Evolutionary conservation across 2,797 vertebrate genomes (phyloP), one percentile per base, ranked within the genome.

Genomic region (Anguilla anguilla): DNA sequence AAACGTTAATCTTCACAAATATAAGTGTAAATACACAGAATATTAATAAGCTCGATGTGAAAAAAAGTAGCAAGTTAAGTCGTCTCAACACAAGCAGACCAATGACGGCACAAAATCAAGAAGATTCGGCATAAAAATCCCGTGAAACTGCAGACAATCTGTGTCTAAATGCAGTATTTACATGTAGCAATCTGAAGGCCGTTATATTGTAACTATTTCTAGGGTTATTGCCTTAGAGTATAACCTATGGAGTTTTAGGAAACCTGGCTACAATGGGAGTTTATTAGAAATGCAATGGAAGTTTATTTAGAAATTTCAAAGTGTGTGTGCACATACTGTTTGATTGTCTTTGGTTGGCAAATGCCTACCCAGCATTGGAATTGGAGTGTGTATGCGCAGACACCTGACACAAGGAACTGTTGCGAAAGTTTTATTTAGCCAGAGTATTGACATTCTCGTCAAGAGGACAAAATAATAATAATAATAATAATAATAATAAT

Each of bases 81-180:
- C 53, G 22, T 35, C 11, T n/a, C 28, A 59, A 11, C 2, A 31
- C 57, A 22, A 43, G 17, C 53, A 61, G 49, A 57, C 46, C n/a
- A 83, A 72, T 25, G 25, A 61, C 3, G 61, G 31, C 74, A 69
- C 28, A 31, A 49, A 46, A 83, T 53, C 55, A n/a, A 25, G 25
- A 19, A 61, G 6, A 10, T 35, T 53, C 13, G 85, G 25, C 69
- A 81, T 83, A 39, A 87, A 86, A 86, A 88, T 88, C 93, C 92
- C 83, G 89, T 92, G 89, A 90, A 92, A 92, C 86, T 69, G 85
- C 85, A 91, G 90, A 69, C 89, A 92, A 93, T 93, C 91, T 91
- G 89, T 87, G 86, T 88, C 90, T 92, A 86, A 43, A 69, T 89
- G 91, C 91, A 93, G 93, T 88, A 89, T 83, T 89, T 90, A 92